Percentiles rank a stretch among this genome's conserved stretches.
Conservation (phyloP, 2,888 invertebrate genomes). For the Drosophila planitibia region DNA sequence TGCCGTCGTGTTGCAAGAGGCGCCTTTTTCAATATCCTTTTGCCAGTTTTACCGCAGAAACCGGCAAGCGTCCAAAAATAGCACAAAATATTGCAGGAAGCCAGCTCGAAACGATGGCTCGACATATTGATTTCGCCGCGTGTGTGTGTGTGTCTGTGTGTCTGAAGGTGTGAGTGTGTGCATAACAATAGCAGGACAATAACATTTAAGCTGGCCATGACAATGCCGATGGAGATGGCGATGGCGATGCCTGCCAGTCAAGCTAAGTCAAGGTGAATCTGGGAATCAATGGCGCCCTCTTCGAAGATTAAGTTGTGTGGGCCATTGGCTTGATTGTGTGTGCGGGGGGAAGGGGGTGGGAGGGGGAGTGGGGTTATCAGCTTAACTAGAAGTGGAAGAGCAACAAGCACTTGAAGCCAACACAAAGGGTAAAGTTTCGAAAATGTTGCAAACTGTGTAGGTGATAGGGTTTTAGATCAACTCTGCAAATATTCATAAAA, state of each 20-base stretch:
- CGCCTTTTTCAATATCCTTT: conserved; percentile 77
- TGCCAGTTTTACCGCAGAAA: conserved; percentile 49
- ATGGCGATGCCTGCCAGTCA: conserved; percentile 28
- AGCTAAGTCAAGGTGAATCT: conserved; percentile 57
- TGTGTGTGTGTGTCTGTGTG: conserved; percentile 1
- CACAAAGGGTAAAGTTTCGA: background rate
- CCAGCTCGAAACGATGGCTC: conserved; percentile 52
- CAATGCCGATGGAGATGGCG: conserved; percentile 28
- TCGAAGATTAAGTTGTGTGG: conserved; percentile 30
- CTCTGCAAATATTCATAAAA: background rate
- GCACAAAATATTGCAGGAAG: conserved; percentile 44
- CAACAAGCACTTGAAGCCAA: background rate
- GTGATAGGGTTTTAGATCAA: background rate
- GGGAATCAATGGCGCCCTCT: conserved; percentile 33
- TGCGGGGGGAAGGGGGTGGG: too few relatives aligned
- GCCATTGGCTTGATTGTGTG: background rate
- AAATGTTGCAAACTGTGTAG: conserved; percentile 3
- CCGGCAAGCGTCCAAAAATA: conserved; percentile 17
- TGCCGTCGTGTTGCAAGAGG: conserved; percentile 70
- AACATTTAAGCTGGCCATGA: conserved; percentile 50
- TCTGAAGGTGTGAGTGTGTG: background rate
- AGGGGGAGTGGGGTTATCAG: background rate
- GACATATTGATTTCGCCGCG: conserved; percentile 67
- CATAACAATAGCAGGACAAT: conserved; percentile 33
- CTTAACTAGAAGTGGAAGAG: background rate